A percentile compares a stretch with the other conserved stretches of the same genome.
phyloP scores from a whole-genome alignment of 2,113 vertebrate species.

The Onychostoma macrolepis region DNA sequence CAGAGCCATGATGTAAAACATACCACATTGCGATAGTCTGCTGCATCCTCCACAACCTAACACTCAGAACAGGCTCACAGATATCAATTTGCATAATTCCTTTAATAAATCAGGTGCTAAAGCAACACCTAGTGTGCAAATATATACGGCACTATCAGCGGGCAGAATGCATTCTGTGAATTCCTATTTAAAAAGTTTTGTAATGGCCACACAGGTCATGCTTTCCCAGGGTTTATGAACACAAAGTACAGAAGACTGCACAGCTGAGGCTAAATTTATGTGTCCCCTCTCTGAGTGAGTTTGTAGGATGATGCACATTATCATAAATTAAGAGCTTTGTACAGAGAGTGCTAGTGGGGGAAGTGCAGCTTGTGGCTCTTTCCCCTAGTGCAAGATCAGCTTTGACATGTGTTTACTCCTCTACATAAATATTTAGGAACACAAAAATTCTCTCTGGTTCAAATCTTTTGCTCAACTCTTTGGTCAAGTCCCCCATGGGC shows the following conservation, averaged over 20 bases:
- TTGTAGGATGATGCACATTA: slow-evolving; percentile 42
- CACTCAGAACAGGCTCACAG: background rate
- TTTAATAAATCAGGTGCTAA: background rate
- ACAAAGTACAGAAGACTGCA: background rate
- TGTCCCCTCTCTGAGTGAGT: slow-evolving; percentile 36
- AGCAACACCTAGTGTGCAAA: background rate
- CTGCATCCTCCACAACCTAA: background rate
- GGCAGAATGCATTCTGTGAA: background rate
- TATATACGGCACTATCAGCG: background rate
- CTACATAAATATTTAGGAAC: slow-evolving; percentile 62
- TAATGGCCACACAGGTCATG: background rate
- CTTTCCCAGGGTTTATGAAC: slow-evolving; percentile 6
- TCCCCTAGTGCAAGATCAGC: slow-evolving; percentile 52
- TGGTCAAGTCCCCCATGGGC: slow-evolving; percentile 48
- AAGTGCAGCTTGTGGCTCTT: slow-evolving; percentile 35
- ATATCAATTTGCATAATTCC: background rate
- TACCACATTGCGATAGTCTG: background rate
- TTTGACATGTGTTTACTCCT: slow-evolving; percentile 57
- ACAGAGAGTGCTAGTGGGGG: slow-evolving; percentile 20
- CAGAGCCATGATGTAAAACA: background rate
- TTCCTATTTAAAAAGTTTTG: slow-evolving; percentile 7
- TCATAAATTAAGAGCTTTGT: slow-evolving; percentile 34
- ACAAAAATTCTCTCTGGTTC: slow-evolving; percentile 40
- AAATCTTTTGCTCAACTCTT: slow-evolving; percentile 34
- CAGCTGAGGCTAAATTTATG: slow-evolving; percentile 25